Evolutionary conservation across 1,140 invertebrate species (phyloP).

Genomic region (Apocrypta bakeri): DNA sequence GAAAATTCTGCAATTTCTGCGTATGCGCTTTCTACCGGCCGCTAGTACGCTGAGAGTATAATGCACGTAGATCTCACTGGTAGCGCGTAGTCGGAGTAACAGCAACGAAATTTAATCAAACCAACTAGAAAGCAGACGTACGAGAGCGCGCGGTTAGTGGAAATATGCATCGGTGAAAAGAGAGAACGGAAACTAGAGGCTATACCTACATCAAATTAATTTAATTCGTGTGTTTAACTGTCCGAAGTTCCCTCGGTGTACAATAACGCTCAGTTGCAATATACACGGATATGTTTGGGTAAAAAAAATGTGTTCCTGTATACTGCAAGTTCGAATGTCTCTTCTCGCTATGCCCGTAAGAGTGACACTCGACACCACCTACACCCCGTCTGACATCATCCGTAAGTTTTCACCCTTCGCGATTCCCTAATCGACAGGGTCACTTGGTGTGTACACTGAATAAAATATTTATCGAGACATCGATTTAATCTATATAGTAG

Average conservation of each 20-base stretch:
- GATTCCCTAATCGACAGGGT: too few relatives aligned
- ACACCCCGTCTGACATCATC: too few relatives aligned
- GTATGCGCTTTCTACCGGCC: not conserved
- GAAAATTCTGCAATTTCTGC: constrained; percentile 22
- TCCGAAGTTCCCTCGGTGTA: too few relatives aligned
- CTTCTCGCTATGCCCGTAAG: too few relatives aligned
- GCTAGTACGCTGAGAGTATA: not conserved
- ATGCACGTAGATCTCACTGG: constrained; percentile 32
- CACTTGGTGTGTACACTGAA: not conserved
- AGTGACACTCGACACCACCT: too few relatives aligned
- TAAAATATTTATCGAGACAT: constrained; percentile 43
- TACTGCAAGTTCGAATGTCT: not conserved
- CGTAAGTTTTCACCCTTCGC: too few relatives aligned
- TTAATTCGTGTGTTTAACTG: constrained; percentile 70
- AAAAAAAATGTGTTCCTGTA: too few relatives aligned
- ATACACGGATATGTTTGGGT: too few relatives aligned
- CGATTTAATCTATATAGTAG: constrained; percentile 1
- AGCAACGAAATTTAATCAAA: constrained; percentile 69
- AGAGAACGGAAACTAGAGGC: constrained; percentile 52
- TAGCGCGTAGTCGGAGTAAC: constrained; percentile 60
- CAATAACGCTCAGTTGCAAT: too few relatives aligned
- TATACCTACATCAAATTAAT: constrained; percentile 70
- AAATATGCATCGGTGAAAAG: constrained; percentile 61
- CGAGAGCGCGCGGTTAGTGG: constrained; percentile 56
- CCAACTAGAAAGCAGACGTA: constrained; percentile 55